Percentiles rank a stretch among this genome's conserved stretches.
Evolutionary conservation across 2,888 invertebrate species (phyloP).

Genomic region (Eretmocerus hayati): DNA sequence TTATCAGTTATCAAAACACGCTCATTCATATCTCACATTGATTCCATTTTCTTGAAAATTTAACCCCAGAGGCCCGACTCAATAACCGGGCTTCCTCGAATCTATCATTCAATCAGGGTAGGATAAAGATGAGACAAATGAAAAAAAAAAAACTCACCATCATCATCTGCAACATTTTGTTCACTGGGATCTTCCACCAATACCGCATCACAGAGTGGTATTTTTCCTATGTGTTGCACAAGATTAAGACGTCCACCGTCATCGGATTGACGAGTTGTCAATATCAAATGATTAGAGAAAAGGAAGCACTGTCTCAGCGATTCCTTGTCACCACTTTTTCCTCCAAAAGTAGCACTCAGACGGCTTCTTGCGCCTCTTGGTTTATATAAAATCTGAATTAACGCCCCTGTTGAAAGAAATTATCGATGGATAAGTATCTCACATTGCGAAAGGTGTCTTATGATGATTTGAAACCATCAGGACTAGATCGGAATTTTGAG

Average conservation of each 20-base stretch:
- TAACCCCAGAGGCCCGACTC: too few species aligned
- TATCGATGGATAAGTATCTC: too few species aligned
- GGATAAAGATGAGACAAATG: too few species aligned
- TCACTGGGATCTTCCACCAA: constrained; percentile 80
- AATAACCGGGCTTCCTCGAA: too few species aligned
- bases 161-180: constrained; percentile 58
- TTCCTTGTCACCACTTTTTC: constrained; percentile 56
- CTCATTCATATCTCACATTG: too few species aligned
- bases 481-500: too few species aligned
- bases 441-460: too few species aligned
- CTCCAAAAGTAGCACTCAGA: constrained; percentile 53
- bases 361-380: constrained; percentile 52
- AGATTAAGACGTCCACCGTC: constrained; percentile 81
- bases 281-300: constrained; percentile 82
- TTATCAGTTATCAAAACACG: too few species aligned
- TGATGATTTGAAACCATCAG: too few species aligned
- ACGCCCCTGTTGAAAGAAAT: constrained; percentile 53
- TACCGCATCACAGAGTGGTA: constrained; percentile 76
- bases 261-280: constrained; percentile 67
- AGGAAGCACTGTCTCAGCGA: constrained; percentile 76
- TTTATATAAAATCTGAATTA: constrained; percentile 68
- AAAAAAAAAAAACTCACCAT: too few species aligned
- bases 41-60: too few species aligned
- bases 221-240: constrained; percentile 71
- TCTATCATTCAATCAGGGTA: too few species aligned